Evolutionary conservation across 2,888 invertebrate genomes (phyloP), one percentile per base, ranked within the genome.

Genomic region (Apomyelois bistriatella): DNA sequence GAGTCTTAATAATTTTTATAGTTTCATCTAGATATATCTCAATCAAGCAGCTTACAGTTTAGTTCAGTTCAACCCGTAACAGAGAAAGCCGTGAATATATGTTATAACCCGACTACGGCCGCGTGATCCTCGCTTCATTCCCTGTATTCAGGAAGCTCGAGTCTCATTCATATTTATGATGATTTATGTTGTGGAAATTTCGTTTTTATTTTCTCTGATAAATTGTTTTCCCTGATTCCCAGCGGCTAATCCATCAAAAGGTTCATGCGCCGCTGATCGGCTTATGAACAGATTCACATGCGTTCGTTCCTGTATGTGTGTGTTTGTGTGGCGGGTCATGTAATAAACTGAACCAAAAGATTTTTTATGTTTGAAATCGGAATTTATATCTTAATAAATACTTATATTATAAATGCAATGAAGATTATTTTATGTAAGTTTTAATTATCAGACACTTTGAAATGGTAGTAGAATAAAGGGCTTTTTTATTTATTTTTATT

Each of bases 101-200:
- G 32, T 4, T 32, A 32, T 4, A 32, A 32, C 2, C 7, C 10
- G 10, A 7, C 10, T 32, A 32, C 4, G 3, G 13, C 13, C 15
- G 4, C 12, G 4, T 3, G 38, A 13, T 13, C 7, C 6, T 12
- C 6, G 15, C 3, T 38, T 38, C 38, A 13, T 38, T 38, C 15
- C 13, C 38, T 4, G 10, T n/a, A 4, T n/a, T 4, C 38, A 41
- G 41, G 41, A 10, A 41, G 41, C 40, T 10, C 36, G 41, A 10
- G 41, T 7, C 17, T 41, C 17, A n/a, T 9, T 37, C 37, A 12
- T 37, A 10, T 41, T 41, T 41, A 41, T 41, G 41, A 41, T 41
- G 41, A 41, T 41, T 17, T 41, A 41, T 41, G 41, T 41, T 17
- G 41, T 17, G 41, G 41, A 41, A 41, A 41, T 41, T 41, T 41